Evolutionary conservation across 1,140 invertebrate species (phyloP).

Genomic region (fruit fly (Drosophila melanogaster)): Release_6_plus_ISO1_MT NT_033779.5:15610501-15611000

Average conservation of each 20-base stretch:
- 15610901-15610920: conserved; percentile 71
- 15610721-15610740: conserved; percentile 17
- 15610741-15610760: conserved; percentile 40
- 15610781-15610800: conserved; percentile 38
- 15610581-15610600: conserved; percentile 65
- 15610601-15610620: conserved; percentile 37
- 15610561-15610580: conserved; percentile 81
- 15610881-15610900: conserved; percentile 8
- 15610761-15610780: conserved; percentile 35
- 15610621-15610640: not conserved
- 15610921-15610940: conserved; percentile 81
- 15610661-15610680: conserved; percentile 15
- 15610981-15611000: conserved; percentile 78
- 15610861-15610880: conserved; percentile 48
- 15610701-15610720: conserved; percentile 60
- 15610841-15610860: conserved; percentile 12
- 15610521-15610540: conserved; percentile 19
- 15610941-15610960: conserved; percentile 87
- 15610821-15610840: conserved; percentile 16
- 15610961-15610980: conserved; percentile 87
- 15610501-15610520: conserved; percentile 8
- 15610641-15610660: not conserved
- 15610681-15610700: conserved; percentile 14
- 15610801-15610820: conserved; percentile 48
- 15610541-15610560: conserved; percentile 66